phyloP scores from a whole-genome alignment of 2,888 invertebrate genomes.

The Noctua fimbriata region DNA sequence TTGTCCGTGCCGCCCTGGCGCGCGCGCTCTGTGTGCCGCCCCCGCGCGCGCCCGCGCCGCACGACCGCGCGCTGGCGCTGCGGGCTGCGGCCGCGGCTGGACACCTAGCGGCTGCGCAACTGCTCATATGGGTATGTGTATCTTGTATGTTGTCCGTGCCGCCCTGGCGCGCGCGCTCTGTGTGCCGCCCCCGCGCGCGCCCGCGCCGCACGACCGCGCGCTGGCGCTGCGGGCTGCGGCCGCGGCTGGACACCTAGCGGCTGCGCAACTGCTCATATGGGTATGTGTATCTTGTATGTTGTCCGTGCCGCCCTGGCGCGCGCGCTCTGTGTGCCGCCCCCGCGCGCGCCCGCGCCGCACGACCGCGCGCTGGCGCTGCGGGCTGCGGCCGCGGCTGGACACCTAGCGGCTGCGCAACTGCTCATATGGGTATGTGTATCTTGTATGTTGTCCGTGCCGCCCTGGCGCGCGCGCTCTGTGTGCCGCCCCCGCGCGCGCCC shows the following conservation, averaged over 20 bases:
- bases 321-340: conserved; percentile 92
- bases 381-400: conserved; percentile 97
- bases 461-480: conserved; percentile 91
- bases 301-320: conserved; percentile 76
- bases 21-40: conserved; percentile 91
- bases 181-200: conserved; percentile 93
- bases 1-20: conserved; percentile 74
- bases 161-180: conserved; percentile 91
- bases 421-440: conserved; percentile 96
- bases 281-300: too few species aligned
- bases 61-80: conserved; percentile 87
- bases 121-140: conserved; percentile 96
- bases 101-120: conserved; percentile 96
- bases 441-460: too few species aligned
- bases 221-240: conserved; percentile 95
- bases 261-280: conserved; percentile 98
- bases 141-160: too few species aligned
- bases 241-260: conserved; percentile 96
- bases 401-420: conserved; percentile 97
- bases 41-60: conserved; percentile 93
- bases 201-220: conserved; percentile 76
- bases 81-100: conserved; percentile 97
- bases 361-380: conserved; percentile 91
- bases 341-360: conserved; percentile 92
- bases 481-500: conserved; percentile 92